Conservation (phyloP, 2,797 vertebrate species). For the Synanceia verrucosa region DNA sequence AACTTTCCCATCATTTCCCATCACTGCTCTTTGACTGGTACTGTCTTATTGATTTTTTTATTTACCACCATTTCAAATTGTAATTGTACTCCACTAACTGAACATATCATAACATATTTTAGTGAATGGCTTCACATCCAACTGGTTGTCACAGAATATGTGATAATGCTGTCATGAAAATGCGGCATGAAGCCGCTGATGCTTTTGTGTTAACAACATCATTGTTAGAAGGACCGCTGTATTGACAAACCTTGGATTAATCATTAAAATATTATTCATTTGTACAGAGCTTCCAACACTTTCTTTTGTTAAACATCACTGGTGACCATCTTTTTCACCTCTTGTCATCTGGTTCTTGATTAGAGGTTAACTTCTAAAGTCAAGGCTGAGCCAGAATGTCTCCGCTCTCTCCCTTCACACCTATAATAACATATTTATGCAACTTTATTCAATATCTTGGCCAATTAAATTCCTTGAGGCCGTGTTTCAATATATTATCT, state of each 20-base stretch:
- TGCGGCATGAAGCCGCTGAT: background rate
- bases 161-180: slow-evolving; percentile 8
- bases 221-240: background rate
- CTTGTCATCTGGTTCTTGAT: slow-evolving; percentile 45
- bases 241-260: background rate
- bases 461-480: background rate
- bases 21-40: background rate
- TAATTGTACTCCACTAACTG: background rate
- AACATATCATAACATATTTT: too few species aligned
- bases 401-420: slow-evolving; percentile 13
- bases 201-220: background rate
- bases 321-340: slow-evolving; percentile 3
- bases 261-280: background rate
- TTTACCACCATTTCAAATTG: background rate
- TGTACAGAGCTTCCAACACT: slow-evolving; percentile 3
- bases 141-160: background rate
- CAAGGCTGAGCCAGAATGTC: slow-evolving; percentile 25
- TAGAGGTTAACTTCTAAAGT: slow-evolving; percentile 45
- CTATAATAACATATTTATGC: background rate
- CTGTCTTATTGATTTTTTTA: background rate
- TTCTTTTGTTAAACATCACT: slow-evolving; percentile 16
- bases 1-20: background rate
- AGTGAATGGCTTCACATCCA: background rate
- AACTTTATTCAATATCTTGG: background rate
- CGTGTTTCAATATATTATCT: background rate